A percentile compares a stretch with the other conserved stretches of the same genome.
These are phyloP conservation scores for Aphodius sticticus DNA, from an alignment of 2,888 invertebrate species.

Conservation along the genomic window DNA sequence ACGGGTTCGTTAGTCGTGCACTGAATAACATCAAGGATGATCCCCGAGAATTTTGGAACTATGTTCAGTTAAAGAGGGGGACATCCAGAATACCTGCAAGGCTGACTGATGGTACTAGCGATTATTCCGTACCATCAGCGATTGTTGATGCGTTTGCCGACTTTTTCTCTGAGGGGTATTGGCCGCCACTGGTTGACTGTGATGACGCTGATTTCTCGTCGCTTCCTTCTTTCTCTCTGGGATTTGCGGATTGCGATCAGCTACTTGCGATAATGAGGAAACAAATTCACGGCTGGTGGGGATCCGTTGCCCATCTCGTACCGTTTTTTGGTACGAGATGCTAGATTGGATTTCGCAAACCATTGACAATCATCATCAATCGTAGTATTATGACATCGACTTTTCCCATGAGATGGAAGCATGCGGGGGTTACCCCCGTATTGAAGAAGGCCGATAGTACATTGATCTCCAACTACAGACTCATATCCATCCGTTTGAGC, in stretches of 20 bases:
- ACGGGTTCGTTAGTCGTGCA: neutral
- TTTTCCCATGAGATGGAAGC: neutral
- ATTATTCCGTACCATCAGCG: neutral
- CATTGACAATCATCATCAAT: neutral
- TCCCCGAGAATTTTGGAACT: neutral
- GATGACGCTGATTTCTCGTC: neutral
- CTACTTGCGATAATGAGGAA: neutral
- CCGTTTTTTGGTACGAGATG: neutral
- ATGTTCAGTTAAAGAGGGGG: neutral
- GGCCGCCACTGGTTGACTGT: neutral
- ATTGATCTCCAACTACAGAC: neutral
- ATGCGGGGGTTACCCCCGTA: neutral
- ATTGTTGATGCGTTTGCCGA: slow-evolving; percentile 8
- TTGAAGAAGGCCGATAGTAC: neutral
- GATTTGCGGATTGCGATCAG: neutral
- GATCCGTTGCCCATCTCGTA: neutral
- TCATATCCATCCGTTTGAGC: slow-evolving; percentile 1
- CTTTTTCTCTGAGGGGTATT: neutral
- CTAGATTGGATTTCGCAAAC: neutral
- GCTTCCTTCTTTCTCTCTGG: neutral
- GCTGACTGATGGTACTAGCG: neutral
- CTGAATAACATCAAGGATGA: neutral
- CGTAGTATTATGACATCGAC: neutral
- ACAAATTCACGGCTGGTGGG: neutral
- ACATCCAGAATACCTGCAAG: slow-evolving; percentile 7